These are phyloP conservation scores for Drosophila pectinifera DNA, from an alignment of 1,140 invertebrate species.

Conservation along the genomic window DNA sequence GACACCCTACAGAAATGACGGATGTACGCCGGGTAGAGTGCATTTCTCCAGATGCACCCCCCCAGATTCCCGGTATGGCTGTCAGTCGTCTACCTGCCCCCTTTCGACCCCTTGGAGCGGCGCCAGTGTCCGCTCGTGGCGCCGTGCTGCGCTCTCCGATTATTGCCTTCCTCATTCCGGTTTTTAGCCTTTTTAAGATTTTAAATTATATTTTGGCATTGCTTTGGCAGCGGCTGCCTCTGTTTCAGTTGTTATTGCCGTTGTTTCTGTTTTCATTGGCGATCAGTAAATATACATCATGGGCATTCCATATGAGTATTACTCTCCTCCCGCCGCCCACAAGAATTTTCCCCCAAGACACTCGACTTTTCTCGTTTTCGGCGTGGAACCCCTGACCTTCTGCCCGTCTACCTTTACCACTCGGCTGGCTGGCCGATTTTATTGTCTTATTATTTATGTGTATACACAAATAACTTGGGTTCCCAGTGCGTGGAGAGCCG, in stretches of 20 bases:
- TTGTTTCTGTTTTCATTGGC: slow-evolving; percentile 65
- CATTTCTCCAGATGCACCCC: slow-evolving; percentile 2
- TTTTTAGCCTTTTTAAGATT: slow-evolving; percentile 56
- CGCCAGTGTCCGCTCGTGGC: slow-evolving; percentile 39
- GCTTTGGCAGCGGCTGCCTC: slow-evolving; percentile 31
- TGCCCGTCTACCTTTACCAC: slow-evolving; percentile 59
- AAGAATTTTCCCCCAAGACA: slow-evolving; percentile 45
- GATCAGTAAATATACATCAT: slow-evolving; percentile 75
- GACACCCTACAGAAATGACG: not conserved
- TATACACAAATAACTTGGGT: slow-evolving; percentile 45
- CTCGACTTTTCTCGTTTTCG: slow-evolving; percentile 40
- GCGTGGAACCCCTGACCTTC: slow-evolving; percentile 48
- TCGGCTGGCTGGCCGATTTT: slow-evolving; percentile 30
- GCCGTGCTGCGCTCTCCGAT: slow-evolving; percentile 26
- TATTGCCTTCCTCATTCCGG: slow-evolving; percentile 39
- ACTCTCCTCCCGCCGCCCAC: slow-evolving; percentile 13
- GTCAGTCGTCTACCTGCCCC: slow-evolving; percentile 4
- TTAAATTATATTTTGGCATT: slow-evolving; percentile 70
- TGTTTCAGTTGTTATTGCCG: slow-evolving; percentile 24
- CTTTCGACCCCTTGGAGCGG: slow-evolving; percentile 30
- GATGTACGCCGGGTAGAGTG: not conserved
- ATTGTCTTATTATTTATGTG: slow-evolving; percentile 54
- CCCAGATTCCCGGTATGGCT: not conserved
- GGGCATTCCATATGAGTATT: slow-evolving; percentile 12
- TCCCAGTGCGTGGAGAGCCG: slow-evolving; percentile 33